Percentiles rank a stretch among this genome's conserved stretches.
Conservation (phyloP, 2,113 vertebrate species). For the Sinocyclocheilus anophthalmus region DNA sequence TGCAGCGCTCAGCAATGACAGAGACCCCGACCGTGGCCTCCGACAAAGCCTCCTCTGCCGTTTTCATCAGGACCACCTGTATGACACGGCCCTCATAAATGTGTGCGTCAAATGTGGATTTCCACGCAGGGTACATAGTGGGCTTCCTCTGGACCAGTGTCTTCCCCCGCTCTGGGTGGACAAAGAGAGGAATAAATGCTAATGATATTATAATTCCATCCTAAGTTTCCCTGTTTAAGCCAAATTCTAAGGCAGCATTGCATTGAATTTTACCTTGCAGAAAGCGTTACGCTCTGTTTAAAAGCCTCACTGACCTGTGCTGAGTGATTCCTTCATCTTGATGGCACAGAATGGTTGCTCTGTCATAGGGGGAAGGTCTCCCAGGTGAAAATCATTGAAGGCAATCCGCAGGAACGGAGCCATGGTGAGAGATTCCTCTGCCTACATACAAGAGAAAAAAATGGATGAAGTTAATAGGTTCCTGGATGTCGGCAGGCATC, state of each 20-base stretch:
- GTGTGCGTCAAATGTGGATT: constrained; percentile 91
- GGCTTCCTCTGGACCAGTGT: constrained; percentile 94
- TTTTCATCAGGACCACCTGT: constrained; percentile 94
- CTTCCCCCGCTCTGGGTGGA: constrained; percentile 88
- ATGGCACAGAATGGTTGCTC: constrained; percentile 89
- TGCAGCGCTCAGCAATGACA: constrained; percentile 91
- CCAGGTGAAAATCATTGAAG: constrained; percentile 86
- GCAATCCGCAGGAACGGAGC: constrained; percentile 92
- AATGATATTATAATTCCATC: not conserved
- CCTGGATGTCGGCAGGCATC: constrained; percentile 19
- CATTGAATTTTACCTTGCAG: not conserved
- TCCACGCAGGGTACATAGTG: constrained; percentile 99
- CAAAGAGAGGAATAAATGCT: not conserved
- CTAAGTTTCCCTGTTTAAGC: not conserved
- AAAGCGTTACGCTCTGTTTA: not conserved
- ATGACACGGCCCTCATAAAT: constrained; percentile 96
- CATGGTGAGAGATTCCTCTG: constrained; percentile 76
- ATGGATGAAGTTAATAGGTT: not conserved
- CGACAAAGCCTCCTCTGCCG: constrained; percentile 88
- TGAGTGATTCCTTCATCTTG: constrained; percentile 94
- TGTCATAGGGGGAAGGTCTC: constrained; percentile 68
- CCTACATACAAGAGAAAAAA: constrained; percentile 55
- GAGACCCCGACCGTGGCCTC: constrained; percentile 95
- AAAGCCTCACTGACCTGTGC: constrained; percentile 80
- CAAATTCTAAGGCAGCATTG: not conserved